Conservation (phyloP, 2,888 invertebrate species). For the Caenorhabditis sinica region DNA sequence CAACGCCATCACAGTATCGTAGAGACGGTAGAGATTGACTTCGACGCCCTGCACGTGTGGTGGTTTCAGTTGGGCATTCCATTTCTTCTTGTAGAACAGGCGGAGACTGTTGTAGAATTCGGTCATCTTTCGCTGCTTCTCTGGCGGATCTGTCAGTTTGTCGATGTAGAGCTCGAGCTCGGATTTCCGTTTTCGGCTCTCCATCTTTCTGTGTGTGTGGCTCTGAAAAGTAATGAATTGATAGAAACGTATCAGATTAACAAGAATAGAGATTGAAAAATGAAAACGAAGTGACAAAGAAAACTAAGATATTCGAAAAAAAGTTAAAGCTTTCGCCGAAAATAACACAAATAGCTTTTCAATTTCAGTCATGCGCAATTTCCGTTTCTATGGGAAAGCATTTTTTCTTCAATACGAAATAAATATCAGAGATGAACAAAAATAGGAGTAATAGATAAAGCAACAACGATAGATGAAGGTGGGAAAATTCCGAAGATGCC, state of each 20-base stretch:
- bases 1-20: conserved; percentile 92
- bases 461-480: too few species aligned
- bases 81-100: conserved; percentile 83
- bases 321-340: background rate
- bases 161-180: conserved; percentile 78
- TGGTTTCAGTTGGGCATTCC: conserved; percentile 86
- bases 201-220: conserved; percentile 66
- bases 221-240: background rate
- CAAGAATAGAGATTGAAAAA: background rate
- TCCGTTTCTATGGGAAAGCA: too few species aligned
- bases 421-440: too few species aligned
- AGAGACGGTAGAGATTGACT: conserved; percentile 94
- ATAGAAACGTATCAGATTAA: background rate
- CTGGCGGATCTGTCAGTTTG: conserved; percentile 78
- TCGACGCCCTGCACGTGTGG: conserved; percentile 93
- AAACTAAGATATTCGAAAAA: conserved; percentile 24
- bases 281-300: too few species aligned
- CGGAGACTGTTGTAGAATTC: conserved; percentile 80
- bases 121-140: conserved; percentile 86
- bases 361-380: too few species aligned
- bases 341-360: too few species aligned
- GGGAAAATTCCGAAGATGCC: too few species aligned
- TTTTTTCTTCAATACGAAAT: too few species aligned
- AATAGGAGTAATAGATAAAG: too few species aligned
- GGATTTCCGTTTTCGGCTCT: conserved; percentile 75